phyloP scores from a whole-genome alignment of 2,888 invertebrate species.

The Drosophila subquinaria region DNA sequence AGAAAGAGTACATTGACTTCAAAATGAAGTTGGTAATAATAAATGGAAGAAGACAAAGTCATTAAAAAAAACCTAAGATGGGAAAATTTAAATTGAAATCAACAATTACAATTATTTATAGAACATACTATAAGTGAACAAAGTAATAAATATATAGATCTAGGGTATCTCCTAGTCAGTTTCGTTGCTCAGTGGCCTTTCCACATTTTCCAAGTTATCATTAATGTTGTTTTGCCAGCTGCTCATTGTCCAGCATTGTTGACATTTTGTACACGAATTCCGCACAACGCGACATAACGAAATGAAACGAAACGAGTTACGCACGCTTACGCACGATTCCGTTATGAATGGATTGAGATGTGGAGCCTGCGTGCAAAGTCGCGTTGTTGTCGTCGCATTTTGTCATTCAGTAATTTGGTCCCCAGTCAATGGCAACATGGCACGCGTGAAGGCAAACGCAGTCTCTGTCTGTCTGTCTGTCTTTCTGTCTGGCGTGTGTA shows the following conservation, averaged over 20 bases:
- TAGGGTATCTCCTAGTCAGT: conserved; percentile 2
- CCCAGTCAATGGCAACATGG: conserved; percentile 18
- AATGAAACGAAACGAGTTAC: conserved; percentile 47
- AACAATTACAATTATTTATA: too few species aligned
- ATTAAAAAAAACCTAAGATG: too few species aligned
- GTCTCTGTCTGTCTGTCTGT: background rate
- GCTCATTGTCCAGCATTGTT: conserved; percentile 32
- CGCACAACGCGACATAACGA: background rate
- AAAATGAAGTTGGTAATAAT: background rate
- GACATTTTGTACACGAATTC: conserved; percentile 13
- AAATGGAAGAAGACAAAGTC: too few species aligned
- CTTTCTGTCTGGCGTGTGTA: background rate
- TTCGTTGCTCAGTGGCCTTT: background rate
- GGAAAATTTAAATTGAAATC: too few species aligned
- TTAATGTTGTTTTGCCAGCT: conserved; percentile 18
- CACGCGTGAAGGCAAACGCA: conserved; percentile 32
- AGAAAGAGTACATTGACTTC: background rate
- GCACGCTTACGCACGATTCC: conserved; percentile 70
- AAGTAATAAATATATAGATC: background rate
- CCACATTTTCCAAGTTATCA: conserved; percentile 5
- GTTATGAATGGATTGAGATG: conserved; percentile 54
- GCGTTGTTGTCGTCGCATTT: conserved; percentile 18
- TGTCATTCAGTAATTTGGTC: conserved; percentile 25
- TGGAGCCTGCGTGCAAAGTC: conserved; percentile 32
- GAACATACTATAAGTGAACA: too few species aligned